Evolutionary conservation across 2,888 invertebrate genomes (phyloP).

Genomic region (Ptycholaimellus sp.): DNA sequence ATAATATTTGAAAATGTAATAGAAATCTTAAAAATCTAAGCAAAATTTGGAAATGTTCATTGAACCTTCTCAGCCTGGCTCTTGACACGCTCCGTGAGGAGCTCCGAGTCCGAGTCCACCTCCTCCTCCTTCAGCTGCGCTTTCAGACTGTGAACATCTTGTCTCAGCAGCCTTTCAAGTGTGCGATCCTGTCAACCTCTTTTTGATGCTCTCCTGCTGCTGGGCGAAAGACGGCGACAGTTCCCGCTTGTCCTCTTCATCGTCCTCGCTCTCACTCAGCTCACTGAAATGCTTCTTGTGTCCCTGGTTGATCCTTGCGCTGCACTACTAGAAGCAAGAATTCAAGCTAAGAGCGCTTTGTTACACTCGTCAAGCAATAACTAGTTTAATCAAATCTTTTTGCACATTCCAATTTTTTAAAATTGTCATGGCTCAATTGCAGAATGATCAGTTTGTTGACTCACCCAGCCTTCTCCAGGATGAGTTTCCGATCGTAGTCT

Average conservation of each 20-base stretch:
- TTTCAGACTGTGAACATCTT: background rate
- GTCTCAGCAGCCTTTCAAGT: background rate
- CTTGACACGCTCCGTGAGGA: constrained; percentile 26
- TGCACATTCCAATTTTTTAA: background rate
- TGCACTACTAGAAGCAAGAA: too few relatives aligned
- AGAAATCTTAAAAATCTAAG: too few relatives aligned
- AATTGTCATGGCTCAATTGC: background rate
- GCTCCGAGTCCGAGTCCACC: constrained; percentile 28
- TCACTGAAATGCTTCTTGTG: constrained; percentile 7
- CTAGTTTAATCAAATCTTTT: background rate
- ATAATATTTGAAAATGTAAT: constrained; percentile 11
- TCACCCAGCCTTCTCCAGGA: constrained; percentile 43
- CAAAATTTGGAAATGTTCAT: constrained; percentile 2
- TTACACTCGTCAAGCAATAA: too few relatives aligned
- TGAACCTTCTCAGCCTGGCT: constrained; percentile 23
- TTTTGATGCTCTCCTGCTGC: constrained; percentile 41
- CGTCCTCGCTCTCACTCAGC: constrained; percentile 13
- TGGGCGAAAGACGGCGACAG: constrained; percentile 11
- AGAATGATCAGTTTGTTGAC: constrained; percentile 25
- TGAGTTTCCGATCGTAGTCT: constrained; percentile 52
- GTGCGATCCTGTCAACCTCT: constrained; percentile 34
- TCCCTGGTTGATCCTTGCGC: background rate
- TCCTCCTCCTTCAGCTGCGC: constrained; percentile 17
- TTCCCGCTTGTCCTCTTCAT: constrained; percentile 14
- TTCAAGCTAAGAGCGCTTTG: too few relatives aligned